These are phyloP conservation scores for Geophilus truncorum DNA, from an alignment of 2,888 invertebrate species.

Conservation along the genomic window DNA sequence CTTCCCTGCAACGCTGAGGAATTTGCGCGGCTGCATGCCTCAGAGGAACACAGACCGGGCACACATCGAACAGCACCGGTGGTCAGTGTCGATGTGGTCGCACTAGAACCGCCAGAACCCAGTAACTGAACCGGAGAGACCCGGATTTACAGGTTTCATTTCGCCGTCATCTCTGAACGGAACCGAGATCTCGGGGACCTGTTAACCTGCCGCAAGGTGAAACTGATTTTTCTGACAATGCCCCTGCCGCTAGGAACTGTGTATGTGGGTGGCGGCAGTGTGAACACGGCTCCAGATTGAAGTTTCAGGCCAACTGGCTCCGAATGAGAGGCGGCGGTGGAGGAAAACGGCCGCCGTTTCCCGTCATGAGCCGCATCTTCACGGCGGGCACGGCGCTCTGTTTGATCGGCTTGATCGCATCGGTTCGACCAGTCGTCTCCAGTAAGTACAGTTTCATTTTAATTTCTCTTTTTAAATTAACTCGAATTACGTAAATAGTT, in stretches of 20 bases:
- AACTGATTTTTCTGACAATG: constrained; percentile 13
- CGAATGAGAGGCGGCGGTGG: constrained; percentile 21
- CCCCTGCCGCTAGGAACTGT: background rate
- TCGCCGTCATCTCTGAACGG: background rate
- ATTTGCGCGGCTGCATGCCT: constrained; percentile 22
- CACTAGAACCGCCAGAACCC: background rate
- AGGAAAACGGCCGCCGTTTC: constrained; percentile 22
- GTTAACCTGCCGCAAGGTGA: background rate
- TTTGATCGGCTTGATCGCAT: constrained; percentile 11
- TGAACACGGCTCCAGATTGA: constrained; percentile 2
- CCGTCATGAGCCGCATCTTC: constrained; percentile 25
- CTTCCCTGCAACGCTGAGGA: background rate
- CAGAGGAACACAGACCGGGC: background rate
- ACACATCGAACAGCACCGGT: background rate
- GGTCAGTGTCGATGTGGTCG: background rate
- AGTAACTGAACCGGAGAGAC: background rate
- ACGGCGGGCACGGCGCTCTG: constrained; percentile 21
- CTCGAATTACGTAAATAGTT: background rate
- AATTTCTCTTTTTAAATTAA: background rate
- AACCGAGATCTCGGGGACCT: background rate
- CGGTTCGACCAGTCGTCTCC: background rate
- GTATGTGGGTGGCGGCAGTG: constrained; percentile 10
- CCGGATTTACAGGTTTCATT: constrained; percentile 14
- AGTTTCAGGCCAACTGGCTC: constrained; percentile 4
- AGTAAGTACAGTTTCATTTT: background rate